A percentile compares a stretch with the other conserved stretches of the same genome.
These are phyloP conservation scores for Australoheros facetus DNA, from an alignment of 2,797 vertebrate genomes.

Conservation along the genomic window DNA sequence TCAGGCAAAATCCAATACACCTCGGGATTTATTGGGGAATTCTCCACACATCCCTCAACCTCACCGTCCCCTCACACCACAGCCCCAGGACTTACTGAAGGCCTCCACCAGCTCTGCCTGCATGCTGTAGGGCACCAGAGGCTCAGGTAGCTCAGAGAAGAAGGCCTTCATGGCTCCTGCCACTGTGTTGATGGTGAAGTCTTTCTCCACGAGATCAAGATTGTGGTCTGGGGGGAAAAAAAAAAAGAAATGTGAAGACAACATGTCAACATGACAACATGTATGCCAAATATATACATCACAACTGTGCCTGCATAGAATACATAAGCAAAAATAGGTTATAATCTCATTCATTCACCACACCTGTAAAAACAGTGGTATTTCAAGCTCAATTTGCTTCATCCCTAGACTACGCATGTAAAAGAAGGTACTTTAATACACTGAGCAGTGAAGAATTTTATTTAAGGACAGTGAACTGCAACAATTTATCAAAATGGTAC, in stretches of 20 bases:
- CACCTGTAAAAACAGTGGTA: not conserved
- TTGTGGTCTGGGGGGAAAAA: slow-evolving; percentile 77
- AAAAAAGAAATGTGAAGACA: not conserved
- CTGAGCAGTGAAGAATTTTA: not conserved
- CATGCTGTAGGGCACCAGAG: slow-evolving; percentile 91
- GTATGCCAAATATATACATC: not conserved
- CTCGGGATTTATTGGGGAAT: slow-evolving; percentile 16
- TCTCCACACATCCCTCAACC: not conserved
- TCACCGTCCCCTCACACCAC: not conserved
- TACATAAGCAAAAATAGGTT: not conserved
- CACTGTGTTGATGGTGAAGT: slow-evolving; percentile 92
- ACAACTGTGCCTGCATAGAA: not conserved
- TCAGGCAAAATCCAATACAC: slow-evolving; percentile 50
- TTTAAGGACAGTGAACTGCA: too few species aligned
- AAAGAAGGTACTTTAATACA: not conserved
- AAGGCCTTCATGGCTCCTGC: slow-evolving; percentile 96
- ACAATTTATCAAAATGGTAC: not conserved
- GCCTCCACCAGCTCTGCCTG: slow-evolving; percentile 93
- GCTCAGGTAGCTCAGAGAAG: slow-evolving; percentile 93
- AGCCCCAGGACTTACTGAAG: slow-evolving; percentile 86
- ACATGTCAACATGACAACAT: not conserved
- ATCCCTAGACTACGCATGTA: not conserved
- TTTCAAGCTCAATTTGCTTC: not conserved
- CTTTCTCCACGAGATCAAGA: slow-evolving; percentile 92
- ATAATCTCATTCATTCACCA: not conserved